Conservation (phyloP, 2,797 vertebrate species). For the Prunella strophiata region DNA sequence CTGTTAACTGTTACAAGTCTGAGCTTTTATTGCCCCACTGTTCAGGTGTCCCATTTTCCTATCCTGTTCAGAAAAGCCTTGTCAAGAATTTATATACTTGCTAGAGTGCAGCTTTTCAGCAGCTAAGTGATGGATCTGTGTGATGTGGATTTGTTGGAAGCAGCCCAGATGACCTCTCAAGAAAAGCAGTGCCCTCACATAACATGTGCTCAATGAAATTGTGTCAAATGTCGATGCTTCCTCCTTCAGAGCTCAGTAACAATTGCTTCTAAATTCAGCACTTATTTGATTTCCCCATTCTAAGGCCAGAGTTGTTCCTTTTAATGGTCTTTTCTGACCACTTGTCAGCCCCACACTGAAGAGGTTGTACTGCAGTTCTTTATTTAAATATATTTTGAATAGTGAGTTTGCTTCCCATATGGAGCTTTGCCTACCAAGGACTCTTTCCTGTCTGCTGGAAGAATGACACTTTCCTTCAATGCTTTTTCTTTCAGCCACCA, state of each 20-base stretch:
- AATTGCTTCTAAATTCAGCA: neutral
- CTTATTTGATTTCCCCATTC: neutral
- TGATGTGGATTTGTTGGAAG: neutral
- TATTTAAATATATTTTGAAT: neutral
- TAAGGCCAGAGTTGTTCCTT: neutral
- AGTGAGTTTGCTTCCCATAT: neutral
- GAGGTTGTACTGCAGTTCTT: neutral
- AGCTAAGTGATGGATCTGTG: neutral
- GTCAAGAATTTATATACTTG: neutral
- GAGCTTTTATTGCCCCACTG: neutral
- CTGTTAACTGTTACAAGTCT: neutral
- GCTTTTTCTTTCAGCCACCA: slow-evolving; percentile 78
- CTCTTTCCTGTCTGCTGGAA: neutral
- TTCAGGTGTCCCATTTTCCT: neutral
- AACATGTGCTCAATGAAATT: neutral
- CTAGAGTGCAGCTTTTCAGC: neutral
- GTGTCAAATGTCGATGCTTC: neutral
- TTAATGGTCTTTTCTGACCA: neutral
- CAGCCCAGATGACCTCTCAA: neutral
- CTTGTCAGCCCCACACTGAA: neutral
- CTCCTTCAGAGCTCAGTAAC: neutral
- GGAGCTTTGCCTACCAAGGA: neutral
- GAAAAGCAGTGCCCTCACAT: neutral
- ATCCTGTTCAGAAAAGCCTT: neutral
- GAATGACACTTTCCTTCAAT: neutral